Evolutionary conservation across 2,888 invertebrate species (phyloP).

Genomic region (Spialia ferax): DNA sequence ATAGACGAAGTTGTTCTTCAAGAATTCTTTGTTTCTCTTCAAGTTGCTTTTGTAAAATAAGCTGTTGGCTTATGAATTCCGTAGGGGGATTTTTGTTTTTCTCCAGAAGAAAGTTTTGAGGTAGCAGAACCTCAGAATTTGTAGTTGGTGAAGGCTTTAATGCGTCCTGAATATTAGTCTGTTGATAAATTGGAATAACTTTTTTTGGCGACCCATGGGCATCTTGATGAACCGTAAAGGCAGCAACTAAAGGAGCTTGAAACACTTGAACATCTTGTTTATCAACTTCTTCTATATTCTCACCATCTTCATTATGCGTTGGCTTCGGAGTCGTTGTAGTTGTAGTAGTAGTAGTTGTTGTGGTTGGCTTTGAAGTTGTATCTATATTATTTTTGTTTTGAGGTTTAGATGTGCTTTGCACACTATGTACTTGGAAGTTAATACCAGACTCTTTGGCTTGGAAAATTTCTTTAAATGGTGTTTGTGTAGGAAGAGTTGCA

Average conservation of each 20-base stretch:
- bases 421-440: conserved; percentile 74
- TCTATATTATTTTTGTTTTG: conserved; percentile 57
- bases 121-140: conserved; percentile 53
- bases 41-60: conserved; percentile 77
- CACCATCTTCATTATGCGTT: conserved; percentile 90
- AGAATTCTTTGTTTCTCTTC: conserved; percentile 90
- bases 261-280: conserved; percentile 92
- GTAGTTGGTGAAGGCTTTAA: conserved; percentile 53
- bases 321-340: conserved; percentile 88
- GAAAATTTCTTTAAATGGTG: conserved; percentile 75
- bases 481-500: conserved; percentile 69
- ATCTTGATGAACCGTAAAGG: conserved; percentile 95
- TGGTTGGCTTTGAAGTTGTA: conserved; percentile 55
- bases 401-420: conserved; percentile 61
- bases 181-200: conserved; percentile 91
- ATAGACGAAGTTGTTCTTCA: conserved; percentile 89
- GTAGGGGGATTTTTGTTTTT: conserved; percentile 56
- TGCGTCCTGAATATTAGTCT: conserved; percentile 60
- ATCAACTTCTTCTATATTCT: conserved; percentile 89
- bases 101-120: conserved; percentile 50
- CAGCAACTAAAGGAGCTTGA: conserved; percentile 93
- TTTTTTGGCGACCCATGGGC: conserved; percentile 92
- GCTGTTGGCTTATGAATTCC: conserved; percentile 71
- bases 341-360: conserved; percentile 82
- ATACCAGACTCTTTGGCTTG: conserved; percentile 69